A percentile compares a stretch with the other conserved stretches of the same genome.
These are phyloP conservation scores for Cinara cedri DNA, from an alignment of 2,888 invertebrate species.

Conservation along the genomic window DNA sequence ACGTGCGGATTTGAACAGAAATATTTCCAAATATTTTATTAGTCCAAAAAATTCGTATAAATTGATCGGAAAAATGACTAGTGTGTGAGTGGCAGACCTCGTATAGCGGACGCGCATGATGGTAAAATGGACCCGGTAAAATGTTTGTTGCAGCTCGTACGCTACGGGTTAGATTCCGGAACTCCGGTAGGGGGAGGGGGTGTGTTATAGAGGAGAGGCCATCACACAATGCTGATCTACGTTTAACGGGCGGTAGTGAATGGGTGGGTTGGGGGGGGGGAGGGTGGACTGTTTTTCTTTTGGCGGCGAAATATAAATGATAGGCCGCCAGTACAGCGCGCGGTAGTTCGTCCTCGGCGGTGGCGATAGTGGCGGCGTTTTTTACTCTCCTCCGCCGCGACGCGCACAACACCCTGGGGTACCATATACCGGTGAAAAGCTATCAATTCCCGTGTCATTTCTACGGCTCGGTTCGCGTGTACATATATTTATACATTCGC, in stretches of 20 bases:
- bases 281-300: constrained; percentile 16
- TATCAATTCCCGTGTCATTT: constrained; percentile 55
- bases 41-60: too few relatives aligned
- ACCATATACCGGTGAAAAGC: constrained; percentile 54
- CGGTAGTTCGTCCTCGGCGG: constrained; percentile 6
- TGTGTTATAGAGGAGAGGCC: background rate
- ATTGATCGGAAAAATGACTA: too few relatives aligned
- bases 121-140: too few relatives aligned
- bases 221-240: background rate
- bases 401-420: constrained; percentile 52
- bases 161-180: too few relatives aligned
- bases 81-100: too few relatives aligned
- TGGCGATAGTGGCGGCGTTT: background rate
- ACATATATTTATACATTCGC: background rate
- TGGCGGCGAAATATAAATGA: constrained; percentile 46
- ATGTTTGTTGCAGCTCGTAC: too few relatives aligned
- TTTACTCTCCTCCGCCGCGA: background rate
- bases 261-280: background rate
- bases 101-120: too few relatives aligned
- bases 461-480: constrained; percentile 17
- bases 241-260: background rate
- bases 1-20: too few relatives aligned
- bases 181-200: too few relatives aligned
- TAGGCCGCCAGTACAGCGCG: constrained; percentile 26
- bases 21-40: too few relatives aligned